phyloP scores from a whole-genome alignment of 2,797 vertebrate genomes.

The Allobates femoralis region DNA sequence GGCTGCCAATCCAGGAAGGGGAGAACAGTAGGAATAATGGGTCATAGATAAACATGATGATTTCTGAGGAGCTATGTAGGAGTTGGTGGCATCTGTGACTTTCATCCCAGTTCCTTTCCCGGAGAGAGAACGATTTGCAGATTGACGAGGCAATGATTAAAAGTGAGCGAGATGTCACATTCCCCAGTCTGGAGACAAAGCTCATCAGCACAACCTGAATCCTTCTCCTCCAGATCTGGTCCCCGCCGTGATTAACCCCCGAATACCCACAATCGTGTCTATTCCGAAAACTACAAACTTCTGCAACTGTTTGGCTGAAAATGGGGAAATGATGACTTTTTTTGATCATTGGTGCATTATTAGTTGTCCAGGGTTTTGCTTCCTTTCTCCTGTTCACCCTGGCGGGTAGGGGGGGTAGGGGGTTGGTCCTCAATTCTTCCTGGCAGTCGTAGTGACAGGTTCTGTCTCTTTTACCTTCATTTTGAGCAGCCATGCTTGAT shows the following conservation, averaged over 20 bases:
- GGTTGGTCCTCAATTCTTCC: neutral
- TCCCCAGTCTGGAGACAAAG: conserved; percentile 5
- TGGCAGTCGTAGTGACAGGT: neutral
- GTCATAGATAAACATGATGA: conserved; percentile 61
- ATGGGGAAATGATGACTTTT: neutral
- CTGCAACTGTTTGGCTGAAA: neutral
- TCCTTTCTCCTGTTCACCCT: neutral
- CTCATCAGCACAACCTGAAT: neutral
- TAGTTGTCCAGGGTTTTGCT: neutral
- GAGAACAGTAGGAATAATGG: conserved; percentile 52
- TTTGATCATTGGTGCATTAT: neutral
- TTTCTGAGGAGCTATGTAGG: conserved; percentile 59
- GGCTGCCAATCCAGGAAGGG: conserved; percentile 37
- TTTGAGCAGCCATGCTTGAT: neutral
- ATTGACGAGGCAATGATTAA: conserved; percentile 59
- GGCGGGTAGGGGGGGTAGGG: too few relatives aligned
- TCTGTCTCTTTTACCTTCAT: neutral
- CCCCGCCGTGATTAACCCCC: neutral
- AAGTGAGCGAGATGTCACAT: conserved; percentile 42
- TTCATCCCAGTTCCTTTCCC: conserved; percentile 54
- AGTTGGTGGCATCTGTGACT: conserved; percentile 55
- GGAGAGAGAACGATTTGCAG: conserved; percentile 40
- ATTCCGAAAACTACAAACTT: neutral
- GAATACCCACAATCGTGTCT: neutral
- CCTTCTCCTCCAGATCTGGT: neutral